Conservation (phyloP, 2,113 vertebrate genomes). For the Ictalurus furcatus region DNA sequence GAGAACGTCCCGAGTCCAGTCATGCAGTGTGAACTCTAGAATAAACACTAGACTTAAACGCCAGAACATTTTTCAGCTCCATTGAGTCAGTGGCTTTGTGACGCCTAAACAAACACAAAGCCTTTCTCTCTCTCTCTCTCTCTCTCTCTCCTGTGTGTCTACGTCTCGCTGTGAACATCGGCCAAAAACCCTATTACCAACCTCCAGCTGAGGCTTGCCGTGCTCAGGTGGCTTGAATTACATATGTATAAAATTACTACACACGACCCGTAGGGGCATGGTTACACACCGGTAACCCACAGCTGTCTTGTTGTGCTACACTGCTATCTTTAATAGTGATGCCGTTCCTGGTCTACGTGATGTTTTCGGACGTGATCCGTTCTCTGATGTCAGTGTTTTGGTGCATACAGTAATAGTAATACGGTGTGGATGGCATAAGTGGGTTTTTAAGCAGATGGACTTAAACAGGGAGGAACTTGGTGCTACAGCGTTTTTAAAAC, state of each 20-base stretch:
- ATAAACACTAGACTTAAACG: background rate
- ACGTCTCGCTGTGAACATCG: constrained; percentile 26
- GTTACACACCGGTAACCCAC: constrained; percentile 31
- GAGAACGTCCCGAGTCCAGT: background rate
- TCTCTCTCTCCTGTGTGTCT: background rate
- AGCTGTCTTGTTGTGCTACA: background rate
- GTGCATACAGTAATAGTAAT: background rate
- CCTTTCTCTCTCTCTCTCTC: background rate
- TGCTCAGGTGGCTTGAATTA: constrained; percentile 49
- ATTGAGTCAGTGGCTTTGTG: background rate
- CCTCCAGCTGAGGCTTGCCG: constrained; percentile 49
- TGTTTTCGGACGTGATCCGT: background rate
- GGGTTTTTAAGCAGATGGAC: background rate
- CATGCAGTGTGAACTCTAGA: background rate
- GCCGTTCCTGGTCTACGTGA: background rate
- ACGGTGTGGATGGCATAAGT: background rate
- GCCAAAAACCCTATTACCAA: constrained; percentile 36
- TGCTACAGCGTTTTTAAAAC: background rate
- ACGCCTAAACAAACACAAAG: background rate
- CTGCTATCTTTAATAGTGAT: constrained; percentile 1
- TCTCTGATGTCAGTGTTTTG: constrained; percentile 3
- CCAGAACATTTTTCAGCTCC: background rate
- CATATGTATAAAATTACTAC: constrained; percentile 32
- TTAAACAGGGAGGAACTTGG: background rate
- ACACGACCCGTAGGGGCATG: constrained; percentile 14